Evolutionary conservation across 2,113 vertebrate species (phyloP), one percentile per base, ranked within the genome.

Genomic region (Chitala chitala): DNA sequence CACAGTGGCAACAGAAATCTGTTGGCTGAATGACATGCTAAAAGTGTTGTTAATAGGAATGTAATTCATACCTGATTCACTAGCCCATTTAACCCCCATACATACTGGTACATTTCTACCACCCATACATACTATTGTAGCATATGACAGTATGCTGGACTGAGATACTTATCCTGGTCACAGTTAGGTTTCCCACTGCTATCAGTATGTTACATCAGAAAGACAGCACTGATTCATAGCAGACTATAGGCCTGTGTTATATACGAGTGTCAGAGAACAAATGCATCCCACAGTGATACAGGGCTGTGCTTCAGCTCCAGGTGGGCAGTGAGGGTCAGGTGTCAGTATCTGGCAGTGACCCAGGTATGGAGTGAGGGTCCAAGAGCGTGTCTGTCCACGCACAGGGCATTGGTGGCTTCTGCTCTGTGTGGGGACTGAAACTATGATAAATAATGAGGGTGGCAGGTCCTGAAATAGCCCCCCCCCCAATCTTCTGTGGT

Each of bases 401-500:
- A 77, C 72, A 81, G 84, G 83, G 83, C 89, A 90, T 89, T 88
- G 89, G 76, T 87, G 89, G 88, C 84, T 89, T 80, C 78, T 73
- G 80, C 71, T 72, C 76, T 78, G 86, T 78, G 80, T 78, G 29
- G 78, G 86, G 86, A 87, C 87, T 87, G 79, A 78, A 78, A 81
- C 87, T 83, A 86, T 88, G 90, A 90, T 90, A 90, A 91, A 91
- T 92, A 90, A 92, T 86, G 87, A 90, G 87, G 85, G 84, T 79
- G 81, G 84, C 77, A 58, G 77, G 79, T 89, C 87, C 87, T 82
- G 84, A 91, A 91, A 91, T 91, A 91, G 89, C 77, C 69, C 73
- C 76, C 81, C 85, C 85, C 84, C 79, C 82, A 83, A 75, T 81
- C 85, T 87, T 85, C 90, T 91, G 90, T 87, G 89, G 90, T 91